phyloP scores from a whole-genome alignment of 1,140 invertebrate species.

The fruit fly (Drosophila melanogaster) region Release_6_plus_ISO1_MT NC_004354.4:17537001-17537500 shows the following conservation, averaged over 20 bases:
- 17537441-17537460: too few species aligned
- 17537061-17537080: constrained; percentile 7
- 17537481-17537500: too few species aligned
- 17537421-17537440: too few species aligned
- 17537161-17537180: background rate
- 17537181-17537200: constrained; percentile 28
- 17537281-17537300: constrained; percentile 14
- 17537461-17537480: too few species aligned
- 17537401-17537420: too few species aligned
- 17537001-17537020: constrained; percentile 6
- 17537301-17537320: constrained; percentile 7
- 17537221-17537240: constrained; percentile 32
- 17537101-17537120: constrained; percentile 14
- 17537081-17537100: constrained; percentile 12
- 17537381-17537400: too few species aligned
- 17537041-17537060: background rate
- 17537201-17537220: constrained; percentile 10
- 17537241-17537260: constrained; percentile 16
- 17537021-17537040: constrained; percentile 4
- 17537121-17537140: constrained; percentile 3
- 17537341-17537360: background rate
- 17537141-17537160: constrained; percentile 1
- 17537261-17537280: constrained; percentile 10
- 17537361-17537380: too few species aligned
- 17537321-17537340: background rate